Percentiles rank a stretch among this genome's conserved stretches.
Evolutionary conservation across 2,888 invertebrate genomes (phyloP).

Genomic region (Pandemis corylana): DNA sequence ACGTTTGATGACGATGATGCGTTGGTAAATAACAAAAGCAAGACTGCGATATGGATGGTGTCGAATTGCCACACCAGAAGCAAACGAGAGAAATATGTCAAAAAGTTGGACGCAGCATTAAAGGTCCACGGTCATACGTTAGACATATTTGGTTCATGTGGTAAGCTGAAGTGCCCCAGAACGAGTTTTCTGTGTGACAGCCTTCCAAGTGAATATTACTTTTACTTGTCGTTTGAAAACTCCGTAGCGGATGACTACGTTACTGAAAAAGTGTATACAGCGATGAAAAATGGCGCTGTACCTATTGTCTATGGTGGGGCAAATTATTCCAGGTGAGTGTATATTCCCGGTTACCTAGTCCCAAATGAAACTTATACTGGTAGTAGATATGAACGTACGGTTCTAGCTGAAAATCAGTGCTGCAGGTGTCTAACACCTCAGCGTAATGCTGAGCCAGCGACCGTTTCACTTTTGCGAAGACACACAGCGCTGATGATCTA

Average conservation of each 20-base stretch:
- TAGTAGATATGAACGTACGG: too few species aligned
- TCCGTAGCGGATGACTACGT: conserved; percentile 47
- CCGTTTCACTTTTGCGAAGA: too few species aligned
- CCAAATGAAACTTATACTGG: too few species aligned
- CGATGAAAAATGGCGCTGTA: conserved; percentile 79
- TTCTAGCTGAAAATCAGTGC: too few species aligned
- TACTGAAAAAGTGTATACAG: conserved; percentile 47
- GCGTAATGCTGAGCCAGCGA: too few species aligned
- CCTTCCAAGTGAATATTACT: conserved; percentile 43
- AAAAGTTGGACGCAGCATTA: conserved; percentile 33
- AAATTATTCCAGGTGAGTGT: conserved; percentile 69
- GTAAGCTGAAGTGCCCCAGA: conserved; percentile 26
- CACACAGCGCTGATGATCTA: too few species aligned
- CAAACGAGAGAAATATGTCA: conserved; percentile 29
- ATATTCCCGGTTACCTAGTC: not conserved
- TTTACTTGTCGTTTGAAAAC: conserved; percentile 49
- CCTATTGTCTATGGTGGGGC: conserved; percentile 86
- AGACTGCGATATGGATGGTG: conserved; percentile 48
- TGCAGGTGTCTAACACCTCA: too few species aligned
- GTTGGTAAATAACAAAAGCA: conserved; percentile 38
- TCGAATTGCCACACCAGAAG: conserved; percentile 45
- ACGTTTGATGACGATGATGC: conserved; percentile 1
- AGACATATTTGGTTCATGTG: conserved; percentile 47
- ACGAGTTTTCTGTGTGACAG: not conserved
- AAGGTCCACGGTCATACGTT: conserved; percentile 34